A percentile compares a stretch with the other conserved stretches of the same genome.
Conservation (phyloP, 2,113 vertebrate genomes). For the Zootoca vivipara region DNA sequence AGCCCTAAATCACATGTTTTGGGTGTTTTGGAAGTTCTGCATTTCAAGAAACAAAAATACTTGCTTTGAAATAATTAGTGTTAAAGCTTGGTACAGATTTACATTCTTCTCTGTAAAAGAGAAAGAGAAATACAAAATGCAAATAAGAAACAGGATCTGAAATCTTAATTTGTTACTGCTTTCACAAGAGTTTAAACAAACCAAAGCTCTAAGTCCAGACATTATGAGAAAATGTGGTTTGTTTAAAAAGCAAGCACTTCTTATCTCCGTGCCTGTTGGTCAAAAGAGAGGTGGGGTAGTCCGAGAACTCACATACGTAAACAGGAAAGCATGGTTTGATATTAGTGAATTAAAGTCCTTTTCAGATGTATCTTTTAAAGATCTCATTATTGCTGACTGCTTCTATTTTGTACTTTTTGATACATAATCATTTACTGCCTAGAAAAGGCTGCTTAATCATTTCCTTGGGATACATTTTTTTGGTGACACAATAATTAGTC, state of each 20-base stretch:
- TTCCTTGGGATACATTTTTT: slow-evolving; percentile 56
- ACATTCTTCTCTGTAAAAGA: neutral
- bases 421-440: slow-evolving; percentile 45
- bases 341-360: neutral
- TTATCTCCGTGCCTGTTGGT: neutral
- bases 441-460: slow-evolving; percentile 62
- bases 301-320: neutral
- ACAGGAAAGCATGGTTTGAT: neutral
- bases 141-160: neutral
- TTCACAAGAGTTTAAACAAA: neutral
- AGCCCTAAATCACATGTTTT: neutral
- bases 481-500: slow-evolving; percentile 60
- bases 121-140: neutral
- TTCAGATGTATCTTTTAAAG: slow-evolving; percentile 25
- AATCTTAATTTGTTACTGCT: neutral
- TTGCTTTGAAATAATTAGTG: neutral
- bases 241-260: neutral
- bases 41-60: neutral
- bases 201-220: neutral
- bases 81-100: neutral
- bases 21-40: neutral
- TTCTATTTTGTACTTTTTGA: slow-evolving; percentile 38
- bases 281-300: neutral
- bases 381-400: slow-evolving; percentile 36
- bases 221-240: neutral